Conservation (phyloP, 2,888 invertebrate species). For the Agrotis clavis region DNA sequence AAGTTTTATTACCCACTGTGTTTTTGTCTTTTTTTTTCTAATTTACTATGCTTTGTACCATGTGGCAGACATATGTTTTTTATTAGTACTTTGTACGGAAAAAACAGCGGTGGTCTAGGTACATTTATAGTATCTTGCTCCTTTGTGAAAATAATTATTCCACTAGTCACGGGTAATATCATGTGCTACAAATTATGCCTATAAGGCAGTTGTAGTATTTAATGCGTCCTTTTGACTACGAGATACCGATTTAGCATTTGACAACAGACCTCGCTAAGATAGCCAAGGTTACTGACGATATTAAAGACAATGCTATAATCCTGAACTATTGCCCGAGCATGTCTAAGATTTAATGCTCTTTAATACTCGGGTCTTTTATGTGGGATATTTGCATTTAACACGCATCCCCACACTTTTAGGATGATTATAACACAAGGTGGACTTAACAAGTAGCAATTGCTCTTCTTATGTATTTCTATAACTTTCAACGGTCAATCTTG, state of each 20-base stretch:
- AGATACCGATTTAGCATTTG: no score
- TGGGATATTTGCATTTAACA: background rate
- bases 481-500: background rate
- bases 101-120: no score
- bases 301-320: background rate
- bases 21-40: background rate
- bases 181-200: no score
- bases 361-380: background rate
- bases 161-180: no score
- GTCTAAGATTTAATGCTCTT: constrained; percentile 1
- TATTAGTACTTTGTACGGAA: no score
- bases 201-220: no score
- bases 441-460: background rate
- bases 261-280: no score
- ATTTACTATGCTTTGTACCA: no score
- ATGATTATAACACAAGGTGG: background rate
- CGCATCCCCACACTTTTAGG: background rate
- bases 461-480: background rate
- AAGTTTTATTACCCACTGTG: constrained; percentile 15
- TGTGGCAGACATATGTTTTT: no score
- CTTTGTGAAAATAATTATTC: no score
- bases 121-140: no score
- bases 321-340: constrained; percentile 10
- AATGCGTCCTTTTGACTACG: no score
- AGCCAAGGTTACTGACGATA: background rate